These are phyloP conservation scores for Lasioglossum marginatum DNA, from an alignment of 2,888 invertebrate genomes.

Conservation along the genomic window DNA sequence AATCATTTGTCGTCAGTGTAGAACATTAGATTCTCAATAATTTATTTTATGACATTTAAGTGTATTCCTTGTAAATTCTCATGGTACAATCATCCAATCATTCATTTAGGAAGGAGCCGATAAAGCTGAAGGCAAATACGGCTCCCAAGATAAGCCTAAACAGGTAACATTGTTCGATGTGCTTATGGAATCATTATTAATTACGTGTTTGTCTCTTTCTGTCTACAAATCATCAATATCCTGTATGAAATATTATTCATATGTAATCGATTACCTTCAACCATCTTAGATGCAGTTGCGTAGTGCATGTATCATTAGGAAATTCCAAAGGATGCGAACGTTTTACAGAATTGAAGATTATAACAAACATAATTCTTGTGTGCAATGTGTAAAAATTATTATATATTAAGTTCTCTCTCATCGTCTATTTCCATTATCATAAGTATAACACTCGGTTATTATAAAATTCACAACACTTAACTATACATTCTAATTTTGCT, in stretches of 20 bases:
- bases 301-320: conserved; percentile 58
- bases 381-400: conserved; percentile 12
- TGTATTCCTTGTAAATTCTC: conserved; percentile 67
- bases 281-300: not conserved
- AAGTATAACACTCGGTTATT: conserved; percentile 20
- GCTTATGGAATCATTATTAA: conserved; percentile 68
- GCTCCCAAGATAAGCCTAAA: conserved; percentile 96
- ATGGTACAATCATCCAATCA: conserved; percentile 75
- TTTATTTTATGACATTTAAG: conserved; percentile 36
- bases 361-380: conserved; percentile 24
- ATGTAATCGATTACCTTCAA: conserved; percentile 8
- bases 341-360: not conserved
- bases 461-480: conserved; percentile 22
- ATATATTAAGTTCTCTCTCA: not conserved
- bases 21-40: conserved; percentile 6
- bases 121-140: conserved; percentile 95
- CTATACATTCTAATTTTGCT: conserved; percentile 31
- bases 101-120: conserved; percentile 92
- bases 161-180: conserved; percentile 86
- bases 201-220: conserved; percentile 48
- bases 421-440: not conserved
- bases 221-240: conserved; percentile 18
- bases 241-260: not conserved
- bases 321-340: not conserved
- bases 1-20: not conserved